phyloP scores from a whole-genome alignment of 2,797 vertebrate genomes.

The Vultur gryphus region DNA sequence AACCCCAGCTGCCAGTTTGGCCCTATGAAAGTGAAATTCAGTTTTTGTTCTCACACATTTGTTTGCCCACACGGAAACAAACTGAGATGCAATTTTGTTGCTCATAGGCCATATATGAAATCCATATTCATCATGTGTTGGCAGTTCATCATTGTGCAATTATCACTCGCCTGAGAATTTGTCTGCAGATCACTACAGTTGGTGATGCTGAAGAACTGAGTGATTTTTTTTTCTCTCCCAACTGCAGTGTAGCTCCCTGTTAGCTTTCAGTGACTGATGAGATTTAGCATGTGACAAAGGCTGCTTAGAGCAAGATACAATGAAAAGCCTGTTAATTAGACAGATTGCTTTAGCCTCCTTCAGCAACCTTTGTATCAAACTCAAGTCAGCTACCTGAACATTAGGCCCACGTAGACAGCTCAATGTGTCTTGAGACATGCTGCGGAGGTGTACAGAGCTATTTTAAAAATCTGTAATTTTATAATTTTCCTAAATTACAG shows the following conservation, averaged over 20 bases:
- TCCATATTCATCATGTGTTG: not conserved
- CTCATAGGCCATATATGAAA: not conserved
- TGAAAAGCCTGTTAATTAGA: not conserved
- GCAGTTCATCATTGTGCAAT: not conserved
- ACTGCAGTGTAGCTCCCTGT: not conserved
- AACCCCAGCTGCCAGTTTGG: not conserved
- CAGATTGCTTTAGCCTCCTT: not conserved
- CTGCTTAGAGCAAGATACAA: not conserved
- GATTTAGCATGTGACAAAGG: not conserved
- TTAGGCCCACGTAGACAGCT: not conserved
- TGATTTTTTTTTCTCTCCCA: not conserved
- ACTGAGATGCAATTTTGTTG: fast-evolving
- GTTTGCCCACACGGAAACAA: not conserved
- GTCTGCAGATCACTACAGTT: not conserved
- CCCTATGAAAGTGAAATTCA: not conserved
- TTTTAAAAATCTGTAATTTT: conserved; percentile 39
- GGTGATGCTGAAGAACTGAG: not conserved
- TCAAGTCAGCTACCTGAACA: not conserved
- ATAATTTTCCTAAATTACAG: conserved; percentile 32
- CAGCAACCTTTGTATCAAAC: not conserved
- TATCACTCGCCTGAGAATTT: not conserved
- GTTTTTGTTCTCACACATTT: not conserved
- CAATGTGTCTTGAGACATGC: not conserved
- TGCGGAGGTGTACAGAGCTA: conserved; percentile 29
- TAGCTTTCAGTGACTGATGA: not conserved